Conservation (phyloP, 37 sponge, comb jelly and placozoan genomes). For the Agelas oroides region DNA sequence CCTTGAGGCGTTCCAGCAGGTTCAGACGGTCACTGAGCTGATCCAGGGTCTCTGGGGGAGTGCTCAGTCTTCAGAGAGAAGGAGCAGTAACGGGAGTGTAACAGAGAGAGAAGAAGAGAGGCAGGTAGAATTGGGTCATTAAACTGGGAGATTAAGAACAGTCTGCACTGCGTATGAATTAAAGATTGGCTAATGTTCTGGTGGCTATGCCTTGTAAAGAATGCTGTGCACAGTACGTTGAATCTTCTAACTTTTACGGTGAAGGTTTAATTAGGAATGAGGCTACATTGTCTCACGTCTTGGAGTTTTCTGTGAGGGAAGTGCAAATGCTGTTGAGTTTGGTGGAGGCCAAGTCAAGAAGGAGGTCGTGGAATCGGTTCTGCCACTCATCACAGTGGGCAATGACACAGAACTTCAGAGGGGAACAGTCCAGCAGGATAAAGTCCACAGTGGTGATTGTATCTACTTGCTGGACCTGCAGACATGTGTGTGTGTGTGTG, state of each 20-base stretch:
- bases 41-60: constrained; percentile 86
- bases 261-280: too few species aligned
- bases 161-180: too few species aligned
- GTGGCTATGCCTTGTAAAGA: too few species aligned
- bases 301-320: constrained; percentile 74
- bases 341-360: constrained; percentile 88
- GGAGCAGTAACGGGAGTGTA: background rate
- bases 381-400: constrained; percentile 95
- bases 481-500: constrained; percentile 60
- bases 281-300: constrained; percentile 47
- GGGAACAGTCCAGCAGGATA: constrained; percentile 95
- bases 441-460: constrained; percentile 93
- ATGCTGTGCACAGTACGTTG: too few species aligned
- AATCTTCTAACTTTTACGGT: too few species aligned
- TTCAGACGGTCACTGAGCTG: constrained; percentile 86
- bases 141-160: too few species aligned
- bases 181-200: too few species aligned
- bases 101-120: background rate
- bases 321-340: constrained; percentile 70
- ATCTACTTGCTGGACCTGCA: constrained; percentile 87
- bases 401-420: constrained; percentile 89
- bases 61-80: constrained; percentile 63
- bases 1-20: constrained; percentile 87
- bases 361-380: constrained; percentile 88
- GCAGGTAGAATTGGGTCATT: too few species aligned